Evolutionary conservation across 2,888 invertebrate species (phyloP).

Genomic region (Agrochola lota): DNA sequence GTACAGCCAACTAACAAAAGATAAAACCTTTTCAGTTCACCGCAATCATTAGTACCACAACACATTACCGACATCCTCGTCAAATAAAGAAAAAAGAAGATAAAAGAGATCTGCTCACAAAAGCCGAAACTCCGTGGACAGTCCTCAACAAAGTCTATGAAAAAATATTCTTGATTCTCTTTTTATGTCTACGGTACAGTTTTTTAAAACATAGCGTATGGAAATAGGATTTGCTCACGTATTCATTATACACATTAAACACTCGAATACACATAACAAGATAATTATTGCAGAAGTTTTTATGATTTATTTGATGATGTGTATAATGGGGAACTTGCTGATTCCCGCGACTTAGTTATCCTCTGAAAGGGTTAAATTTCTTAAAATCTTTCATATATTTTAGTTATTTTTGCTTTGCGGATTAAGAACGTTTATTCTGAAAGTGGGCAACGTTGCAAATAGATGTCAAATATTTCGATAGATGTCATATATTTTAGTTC

Average conservation of each 20-base stretch:
- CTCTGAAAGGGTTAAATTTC: not conserved
- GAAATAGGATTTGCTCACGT: constrained; percentile 41
- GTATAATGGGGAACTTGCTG: not conserved
- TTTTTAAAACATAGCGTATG: constrained; percentile 56
- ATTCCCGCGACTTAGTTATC: not conserved
- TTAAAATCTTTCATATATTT: not conserved
- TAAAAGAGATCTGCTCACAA: constrained; percentile 43
- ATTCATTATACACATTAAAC: too few species aligned
- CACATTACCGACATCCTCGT: constrained; percentile 42
- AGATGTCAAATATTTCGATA: too few species aligned
- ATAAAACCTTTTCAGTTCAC: constrained; percentile 19
- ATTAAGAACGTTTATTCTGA: too few species aligned
- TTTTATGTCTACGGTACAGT: constrained; percentile 48
- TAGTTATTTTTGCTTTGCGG: not conserved
- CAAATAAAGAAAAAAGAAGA: constrained; percentile 32
- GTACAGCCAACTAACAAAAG: constrained; percentile 1
- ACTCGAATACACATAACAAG: not conserved
- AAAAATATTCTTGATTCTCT: constrained; percentile 44
- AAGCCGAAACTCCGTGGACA: constrained; percentile 44
- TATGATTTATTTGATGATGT: not conserved
- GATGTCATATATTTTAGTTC: too few species aligned
- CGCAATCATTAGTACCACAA: constrained; percentile 37
- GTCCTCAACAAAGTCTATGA: constrained; percentile 51
- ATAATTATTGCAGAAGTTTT: constrained; percentile 10
- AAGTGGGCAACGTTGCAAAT: too few species aligned